Evolutionary conservation across 1,140 invertebrate species (phyloP).

Genomic region (Drosophila malerkotliana): DNA sequence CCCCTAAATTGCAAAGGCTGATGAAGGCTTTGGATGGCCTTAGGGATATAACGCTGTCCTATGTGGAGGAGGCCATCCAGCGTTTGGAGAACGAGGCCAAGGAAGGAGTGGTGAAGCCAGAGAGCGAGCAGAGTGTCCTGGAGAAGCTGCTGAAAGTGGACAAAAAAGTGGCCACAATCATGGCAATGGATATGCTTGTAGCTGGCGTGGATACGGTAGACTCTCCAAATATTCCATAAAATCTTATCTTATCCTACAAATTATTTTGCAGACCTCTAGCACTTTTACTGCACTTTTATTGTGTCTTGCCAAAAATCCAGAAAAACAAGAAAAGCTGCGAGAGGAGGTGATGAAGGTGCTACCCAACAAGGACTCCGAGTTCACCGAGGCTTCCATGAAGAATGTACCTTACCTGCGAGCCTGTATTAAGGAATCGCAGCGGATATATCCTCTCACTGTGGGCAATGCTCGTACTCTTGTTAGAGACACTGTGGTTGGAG

Average conservation of each 20-base stretch:
- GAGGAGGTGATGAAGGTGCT: slow-evolving; percentile 86
- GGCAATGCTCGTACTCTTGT: slow-evolving; percentile 84
- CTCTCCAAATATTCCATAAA: background rate
- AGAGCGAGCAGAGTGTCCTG: slow-evolving; percentile 76
- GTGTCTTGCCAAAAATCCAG: background rate
- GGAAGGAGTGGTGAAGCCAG: slow-evolving; percentile 30
- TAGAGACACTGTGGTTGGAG: slow-evolving; percentile 85
- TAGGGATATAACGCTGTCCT: slow-evolving; percentile 40
- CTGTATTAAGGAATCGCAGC: slow-evolving; percentile 87
- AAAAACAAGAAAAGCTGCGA: slow-evolving; percentile 71
- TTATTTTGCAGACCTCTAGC: background rate
- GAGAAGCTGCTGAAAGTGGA: slow-evolving; percentile 84
- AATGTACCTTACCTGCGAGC: slow-evolving; percentile 87
- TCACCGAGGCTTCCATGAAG: slow-evolving; percentile 84
- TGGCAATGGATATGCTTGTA: slow-evolving; percentile 83
- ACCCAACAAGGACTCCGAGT: background rate
- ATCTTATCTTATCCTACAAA: background rate
- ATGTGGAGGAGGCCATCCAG: slow-evolving; percentile 63
- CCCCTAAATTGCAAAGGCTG: slow-evolving; percentile 85
- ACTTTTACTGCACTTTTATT: background rate
- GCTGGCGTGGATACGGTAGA: slow-evolving; percentile 82
- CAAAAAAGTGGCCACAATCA: slow-evolving; percentile 83
- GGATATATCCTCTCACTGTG: slow-evolving; percentile 85
- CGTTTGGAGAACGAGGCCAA: slow-evolving; percentile 56
- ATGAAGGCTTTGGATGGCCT: slow-evolving; percentile 83